Base-by-base conservation (phyloP, 2,113 vertebrate species). In the Ammodytes dubius region DNA sequence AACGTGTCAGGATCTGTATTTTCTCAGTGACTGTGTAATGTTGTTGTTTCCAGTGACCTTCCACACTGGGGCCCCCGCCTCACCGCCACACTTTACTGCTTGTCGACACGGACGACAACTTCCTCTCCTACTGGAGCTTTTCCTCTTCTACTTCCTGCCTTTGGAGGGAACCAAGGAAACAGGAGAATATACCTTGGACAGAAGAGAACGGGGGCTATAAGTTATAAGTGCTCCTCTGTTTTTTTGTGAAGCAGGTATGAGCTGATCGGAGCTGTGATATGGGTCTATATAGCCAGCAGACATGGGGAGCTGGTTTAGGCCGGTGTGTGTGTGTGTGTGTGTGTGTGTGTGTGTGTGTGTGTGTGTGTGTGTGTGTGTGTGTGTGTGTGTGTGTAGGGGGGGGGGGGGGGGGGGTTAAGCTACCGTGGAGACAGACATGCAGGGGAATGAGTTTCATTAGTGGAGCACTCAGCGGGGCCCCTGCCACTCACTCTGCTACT, bases 371-470 rank as follows among this genome's bases (percentile, higher is more conserved):
- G 2, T 27, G 27, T 27, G 27, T 27, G 27, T 27, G 27, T 27
- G 27, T 27, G 27, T 27, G 27, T 27, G 27, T 27, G 27, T 27
- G 27, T 27, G 27, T 27, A n/a, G n/a, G n/a, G n/a, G 47, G 43
- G 9, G 73, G 9, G n/a, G 42, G 43, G 68, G 3, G 19, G 35
- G 57, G 58, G 67, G 63, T 78, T 65, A 70, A 86, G 84, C 88
- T 90, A 75, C 83, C 66, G 83, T 90, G 87, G 86, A 88, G 89
- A 92, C 86, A 91, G 88, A 92, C 83, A 83, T 75, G 86, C 70
- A 56, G 77, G 84, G 84, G 70, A 91, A 93, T 85, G 89, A 88
- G 52, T 88, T 92, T 92, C 87, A 92, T 92, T 92, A 93, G 77
- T 66, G 6, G 77, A 85, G 74, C 46, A 1, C 87, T 89, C 87